Base-by-base conservation (phyloP, 1,140 invertebrate species). In the Watersipora subatra region DNA sequence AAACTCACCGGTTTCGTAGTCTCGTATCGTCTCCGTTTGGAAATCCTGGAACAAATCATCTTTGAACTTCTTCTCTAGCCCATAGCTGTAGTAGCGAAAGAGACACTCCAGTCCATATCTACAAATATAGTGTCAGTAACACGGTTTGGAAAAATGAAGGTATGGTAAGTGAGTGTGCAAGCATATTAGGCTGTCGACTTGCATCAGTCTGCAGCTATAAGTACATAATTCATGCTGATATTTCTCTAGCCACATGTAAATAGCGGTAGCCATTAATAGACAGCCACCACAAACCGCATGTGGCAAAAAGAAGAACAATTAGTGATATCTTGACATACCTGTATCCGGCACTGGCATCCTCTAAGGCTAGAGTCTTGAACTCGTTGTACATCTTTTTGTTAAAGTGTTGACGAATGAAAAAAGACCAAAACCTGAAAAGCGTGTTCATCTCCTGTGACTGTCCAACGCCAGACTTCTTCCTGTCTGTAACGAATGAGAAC, bases 11-110 rank as follows among this genome's bases (percentile, higher is more conserved):
- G 84, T 87, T 78, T 95, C 89, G 79, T 90, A 92, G 82, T 99
- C 96, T 71, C 84, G 83, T 19, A 96, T 84, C 0, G 93, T 96
- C 82, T 98, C 95, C 59, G 85, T 83, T 82, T 97, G 92, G 82
- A 99, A 99, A 77, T 98, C 91, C 78, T 90, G 86, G 80, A 94
- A 99, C 7, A 99, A 78, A 69, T 93, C 88, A 20, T 88, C 87
- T 71, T 93, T 83, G 82, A 97, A 98, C 80, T 92, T 92, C 70
- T 88, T 89, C 79, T 99, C 96, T 57, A 99, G 82, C 2, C 96
- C 96, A 78, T 99, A 99, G 72, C 92, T 97, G 80, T 89, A 99
- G 83, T 94, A 98, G n/a, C 96, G 85, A 85, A 98, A 99, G 12
- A 99, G 84, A 76, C 95, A 98, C 78, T 99, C 96, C 17, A 98